A percentile compares a stretch with the other conserved stretches of the same genome.
These are phyloP conservation scores for Acinonyx jubatus DNA, from an alignment of 2,113 vertebrate genomes.

Conservation along the genomic window DNA sequence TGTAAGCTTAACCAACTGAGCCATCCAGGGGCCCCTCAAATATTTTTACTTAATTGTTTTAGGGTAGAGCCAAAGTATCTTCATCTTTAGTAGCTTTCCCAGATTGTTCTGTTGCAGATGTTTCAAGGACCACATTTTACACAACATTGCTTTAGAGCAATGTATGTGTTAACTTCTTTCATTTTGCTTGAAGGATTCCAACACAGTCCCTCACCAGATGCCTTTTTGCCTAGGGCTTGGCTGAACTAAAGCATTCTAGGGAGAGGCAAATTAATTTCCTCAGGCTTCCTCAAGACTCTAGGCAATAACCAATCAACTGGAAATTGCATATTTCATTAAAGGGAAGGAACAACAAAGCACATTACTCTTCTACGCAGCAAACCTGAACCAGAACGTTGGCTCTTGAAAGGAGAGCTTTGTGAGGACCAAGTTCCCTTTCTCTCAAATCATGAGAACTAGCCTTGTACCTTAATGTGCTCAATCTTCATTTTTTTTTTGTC, in stretches of 20 bases:
- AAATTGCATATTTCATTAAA: neutral
- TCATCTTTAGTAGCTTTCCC: neutral
- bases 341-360: neutral
- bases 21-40: neutral
- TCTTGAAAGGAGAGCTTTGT: neutral
- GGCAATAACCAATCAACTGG: constrained; percentile 36
- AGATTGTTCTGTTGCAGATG: neutral
- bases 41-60: constrained; percentile 7
- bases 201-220: constrained; percentile 38
- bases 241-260: neutral
- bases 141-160: constrained; percentile 47
- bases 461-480: neutral
- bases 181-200: neutral
- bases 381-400: neutral
- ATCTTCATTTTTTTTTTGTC: neutral
- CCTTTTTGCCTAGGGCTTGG: constrained; percentile 48
- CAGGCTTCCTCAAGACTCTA: neutral
- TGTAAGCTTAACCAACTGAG: too few relatives aligned
- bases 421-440: neutral
- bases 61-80: neutral
- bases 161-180: constrained; percentile 53
- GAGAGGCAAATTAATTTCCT: neutral
- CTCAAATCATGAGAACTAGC: neutral
- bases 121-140: neutral
- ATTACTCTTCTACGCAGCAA: neutral